Percentiles rank a stretch among this genome's conserved stretches.
Evolutionary conservation across 2,797 vertebrate genomes (phyloP).

Genomic region (Sandelia bainsii): DNA sequence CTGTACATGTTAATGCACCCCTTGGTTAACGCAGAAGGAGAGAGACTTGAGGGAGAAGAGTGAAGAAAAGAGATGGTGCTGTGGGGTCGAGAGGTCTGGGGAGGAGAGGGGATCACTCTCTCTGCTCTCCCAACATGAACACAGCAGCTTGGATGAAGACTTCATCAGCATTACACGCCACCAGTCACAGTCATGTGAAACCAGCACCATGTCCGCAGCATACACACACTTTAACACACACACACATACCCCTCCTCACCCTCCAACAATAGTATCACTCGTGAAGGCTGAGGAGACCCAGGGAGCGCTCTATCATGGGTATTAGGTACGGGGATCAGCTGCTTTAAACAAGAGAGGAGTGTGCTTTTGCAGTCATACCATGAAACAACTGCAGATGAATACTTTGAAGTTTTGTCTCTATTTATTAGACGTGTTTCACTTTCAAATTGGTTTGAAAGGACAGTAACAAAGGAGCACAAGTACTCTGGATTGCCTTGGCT

Average conservation of each 20-base stretch:
- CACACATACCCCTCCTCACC: slow-evolving; percentile 33
- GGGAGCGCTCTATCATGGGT: slow-evolving; percentile 68
- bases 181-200: slow-evolving; percentile 77
- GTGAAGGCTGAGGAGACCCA: slow-evolving; percentile 56
- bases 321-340: slow-evolving; percentile 78
- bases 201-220: slow-evolving; percentile 54
- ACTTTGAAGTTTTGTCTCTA: slow-evolving; percentile 57
- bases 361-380: slow-evolving; percentile 55
- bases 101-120: slow-evolving; percentile 59
- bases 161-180: slow-evolving; percentile 74
- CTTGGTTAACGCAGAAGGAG: not conserved
- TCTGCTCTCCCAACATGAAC: slow-evolving; percentile 60
- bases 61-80: slow-evolving; percentile 15
- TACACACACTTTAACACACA: slow-evolving; percentile 5
- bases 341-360: slow-evolving; percentile 64
- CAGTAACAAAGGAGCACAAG: slow-evolving; percentile 17
- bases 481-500: not conserved
- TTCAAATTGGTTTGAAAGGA: slow-evolving; percentile 26
- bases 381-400: slow-evolving; percentile 53
- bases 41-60: not conserved
- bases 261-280: slow-evolving; percentile 61
- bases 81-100: slow-evolving; percentile 24
- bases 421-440: slow-evolving; percentile 39
- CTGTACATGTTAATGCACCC: not conserved
- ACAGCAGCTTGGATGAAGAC: slow-evolving; percentile 68